phyloP scores from a whole-genome alignment of 1,140 invertebrate species.

The Pseudomyrmex flavicornis region DNA sequence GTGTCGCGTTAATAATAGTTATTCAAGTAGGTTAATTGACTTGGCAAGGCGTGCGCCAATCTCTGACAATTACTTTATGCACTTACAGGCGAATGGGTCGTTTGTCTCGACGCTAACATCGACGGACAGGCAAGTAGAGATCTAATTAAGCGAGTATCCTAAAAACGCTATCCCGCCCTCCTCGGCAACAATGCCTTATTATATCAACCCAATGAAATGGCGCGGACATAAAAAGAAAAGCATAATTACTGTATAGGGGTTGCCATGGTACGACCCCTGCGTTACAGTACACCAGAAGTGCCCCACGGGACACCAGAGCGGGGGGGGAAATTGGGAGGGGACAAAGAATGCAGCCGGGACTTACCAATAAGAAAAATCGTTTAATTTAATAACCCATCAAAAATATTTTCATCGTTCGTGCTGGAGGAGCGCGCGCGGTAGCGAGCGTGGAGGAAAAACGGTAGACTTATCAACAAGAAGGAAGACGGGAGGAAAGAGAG shows the following conservation, averaged over 20 bases:
- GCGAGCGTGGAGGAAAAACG: background rate
- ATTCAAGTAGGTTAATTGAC: constrained; percentile 46
- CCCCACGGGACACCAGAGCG: constrained; percentile 75
- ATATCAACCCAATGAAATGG: constrained; percentile 82
- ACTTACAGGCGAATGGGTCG: background rate
- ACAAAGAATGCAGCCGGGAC: constrained; percentile 44
- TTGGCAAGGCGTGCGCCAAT: background rate
- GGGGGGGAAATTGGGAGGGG: constrained; percentile 19
- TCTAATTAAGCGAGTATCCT: constrained; percentile 78
- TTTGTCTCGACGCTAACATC: constrained; percentile 21
- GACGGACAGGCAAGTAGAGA: constrained; percentile 34
- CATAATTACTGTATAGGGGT: constrained; percentile 84
- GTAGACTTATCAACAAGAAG: constrained; percentile 15
- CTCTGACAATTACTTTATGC: constrained; percentile 5
- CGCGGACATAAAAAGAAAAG: constrained; percentile 84
- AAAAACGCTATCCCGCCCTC: constrained; percentile 61
- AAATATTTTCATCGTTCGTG: constrained; percentile 72
- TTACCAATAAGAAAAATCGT: constrained; percentile 79
- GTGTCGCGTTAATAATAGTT: constrained; percentile 15
- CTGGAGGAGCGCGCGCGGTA: constrained; percentile 19
- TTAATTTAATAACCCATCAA: constrained; percentile 83
- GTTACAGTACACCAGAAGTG: constrained; percentile 81
- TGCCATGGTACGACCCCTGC: constrained; percentile 78
- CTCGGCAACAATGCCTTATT: constrained; percentile 78
- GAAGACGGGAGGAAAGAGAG: background rate